Evolutionary conservation across 2,113 vertebrate genomes (phyloP).

Genomic region (Blennius ocellaris): DNA sequence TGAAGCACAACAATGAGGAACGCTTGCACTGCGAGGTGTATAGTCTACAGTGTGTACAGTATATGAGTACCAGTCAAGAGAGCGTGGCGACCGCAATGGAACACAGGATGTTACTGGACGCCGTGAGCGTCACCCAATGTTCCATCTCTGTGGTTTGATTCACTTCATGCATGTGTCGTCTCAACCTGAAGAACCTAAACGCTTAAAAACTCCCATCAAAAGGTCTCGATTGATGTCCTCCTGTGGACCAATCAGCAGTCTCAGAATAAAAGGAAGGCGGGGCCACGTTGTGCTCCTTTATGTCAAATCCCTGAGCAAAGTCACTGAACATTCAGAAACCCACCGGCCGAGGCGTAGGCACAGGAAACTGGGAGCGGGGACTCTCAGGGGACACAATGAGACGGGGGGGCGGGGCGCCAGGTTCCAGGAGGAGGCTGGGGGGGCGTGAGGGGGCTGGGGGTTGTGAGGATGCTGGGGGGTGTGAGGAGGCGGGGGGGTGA

Average conservation of each 20-base stretch:
- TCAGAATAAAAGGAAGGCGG: conserved; percentile 67
- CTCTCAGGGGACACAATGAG: conserved; percentile 45
- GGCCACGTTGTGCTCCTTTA: conserved; percentile 79
- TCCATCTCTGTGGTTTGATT: conserved; percentile 17
- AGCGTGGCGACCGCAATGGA: conserved; percentile 38
- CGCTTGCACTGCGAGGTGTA: conserved; percentile 5
- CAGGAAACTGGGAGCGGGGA: conserved; percentile 64
- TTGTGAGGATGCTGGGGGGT: no score
- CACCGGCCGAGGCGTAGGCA: conserved; percentile 65
- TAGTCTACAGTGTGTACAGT: conserved; percentile 29
- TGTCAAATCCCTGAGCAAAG: conserved; percentile 84
- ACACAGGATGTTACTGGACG: conserved; percentile 24
- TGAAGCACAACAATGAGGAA: conserved; percentile 8
- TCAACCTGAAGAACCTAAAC: conserved; percentile 55
- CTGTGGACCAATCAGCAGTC: conserved; percentile 70
- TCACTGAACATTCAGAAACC: conserved; percentile 72
- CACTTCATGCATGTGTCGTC: conserved; percentile 48
- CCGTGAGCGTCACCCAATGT: conserved; percentile 32
- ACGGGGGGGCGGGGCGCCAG: background rate
- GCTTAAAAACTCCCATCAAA: conserved; percentile 56
- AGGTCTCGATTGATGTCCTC: conserved; percentile 57
- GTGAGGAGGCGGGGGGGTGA: conserved; percentile 9
- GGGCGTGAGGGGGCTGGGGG: conserved; percentile 23
- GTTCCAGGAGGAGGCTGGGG: background rate
- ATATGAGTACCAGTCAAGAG: conserved; percentile 27